A percentile compares a stretch with the other conserved stretches of the same genome.
Evolutionary conservation across 2,797 vertebrate species (phyloP).

Genomic region (Melanotaenia maccullochi): DNA sequence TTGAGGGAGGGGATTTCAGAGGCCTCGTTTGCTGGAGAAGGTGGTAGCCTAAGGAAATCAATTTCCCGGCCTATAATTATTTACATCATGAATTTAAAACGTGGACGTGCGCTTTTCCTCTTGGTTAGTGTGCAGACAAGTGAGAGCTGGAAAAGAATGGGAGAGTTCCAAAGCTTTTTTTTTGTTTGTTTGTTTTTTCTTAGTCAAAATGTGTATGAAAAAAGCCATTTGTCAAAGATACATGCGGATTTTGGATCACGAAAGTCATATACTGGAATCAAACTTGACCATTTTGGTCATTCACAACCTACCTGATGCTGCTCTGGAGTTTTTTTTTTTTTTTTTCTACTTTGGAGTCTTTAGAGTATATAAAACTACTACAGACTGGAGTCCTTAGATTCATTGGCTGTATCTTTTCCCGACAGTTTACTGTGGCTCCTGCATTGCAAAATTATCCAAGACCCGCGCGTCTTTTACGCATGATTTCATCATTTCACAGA

Average conservation of each 20-base stretch:
- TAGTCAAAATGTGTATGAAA: slow-evolving; percentile 39
- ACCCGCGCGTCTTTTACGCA: slow-evolving; percentile 64
- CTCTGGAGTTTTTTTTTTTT: not conserved
- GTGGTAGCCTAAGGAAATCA: slow-evolving; percentile 72
- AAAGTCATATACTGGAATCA: not conserved
- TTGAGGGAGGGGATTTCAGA: slow-evolving; percentile 47
- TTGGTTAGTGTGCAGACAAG: slow-evolving; percentile 43
- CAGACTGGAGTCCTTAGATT: not conserved
- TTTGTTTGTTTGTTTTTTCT: not conserved
- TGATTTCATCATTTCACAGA: slow-evolving; percentile 69
- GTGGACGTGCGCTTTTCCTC: slow-evolving; percentile 57
- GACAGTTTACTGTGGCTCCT: slow-evolving; percentile 34
- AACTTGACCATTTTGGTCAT: not conserved
- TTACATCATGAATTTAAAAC: slow-evolving; percentile 74
- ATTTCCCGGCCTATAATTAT: slow-evolving; percentile 79
- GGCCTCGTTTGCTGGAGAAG: slow-evolving; percentile 62
- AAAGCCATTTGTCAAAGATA: slow-evolving; percentile 43
- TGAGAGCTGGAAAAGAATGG: slow-evolving; percentile 39
- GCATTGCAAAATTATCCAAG: slow-evolving; percentile 51
- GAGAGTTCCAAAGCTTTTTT: slow-evolving; percentile 40
- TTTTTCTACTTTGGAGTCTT: slow-evolving; percentile 4
- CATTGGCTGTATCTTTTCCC: slow-evolving; percentile 2
- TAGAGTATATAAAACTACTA: not conserved
- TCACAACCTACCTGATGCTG: slow-evolving; percentile 10
- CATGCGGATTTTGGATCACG: not conserved